Percentiles rank a stretch among this genome's conserved stretches.
Conservation (phyloP, 2,888 invertebrate species). For the Meandrusa payeni region DNA sequence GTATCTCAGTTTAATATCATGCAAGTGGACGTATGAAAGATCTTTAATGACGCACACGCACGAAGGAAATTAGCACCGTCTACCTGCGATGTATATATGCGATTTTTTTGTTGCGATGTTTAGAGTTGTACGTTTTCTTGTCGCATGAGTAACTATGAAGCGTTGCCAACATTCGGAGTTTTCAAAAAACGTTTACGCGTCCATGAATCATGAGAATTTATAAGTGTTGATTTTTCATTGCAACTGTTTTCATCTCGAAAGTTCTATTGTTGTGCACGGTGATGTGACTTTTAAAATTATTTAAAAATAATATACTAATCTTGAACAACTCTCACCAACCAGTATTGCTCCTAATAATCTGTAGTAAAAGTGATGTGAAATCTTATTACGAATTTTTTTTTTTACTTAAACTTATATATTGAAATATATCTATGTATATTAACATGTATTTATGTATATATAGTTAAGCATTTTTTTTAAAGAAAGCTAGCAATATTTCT, state of each 20-base stretch:
- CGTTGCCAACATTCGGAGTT: slow-evolving; percentile 17
- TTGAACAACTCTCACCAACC: too few species aligned
- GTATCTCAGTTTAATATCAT: slow-evolving; percentile 15
- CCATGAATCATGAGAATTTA: slow-evolving; percentile 16
- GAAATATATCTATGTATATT: too few species aligned
- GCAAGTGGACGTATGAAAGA: slow-evolving; percentile 10
- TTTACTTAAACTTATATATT: too few species aligned
- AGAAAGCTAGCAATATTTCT: too few species aligned
- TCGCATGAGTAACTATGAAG: slow-evolving; percentile 20
- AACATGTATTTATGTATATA: too few species aligned
- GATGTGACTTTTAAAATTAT: too few species aligned
- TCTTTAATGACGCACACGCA: slow-evolving; percentile 14
- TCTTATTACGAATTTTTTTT: too few species aligned
- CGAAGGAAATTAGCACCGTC: slow-evolving; percentile 8
- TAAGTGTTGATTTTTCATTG: background rate
- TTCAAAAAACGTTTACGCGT: slow-evolving; percentile 1
- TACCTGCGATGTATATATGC: slow-evolving; percentile 7
- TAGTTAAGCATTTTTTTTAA: too few species aligned
- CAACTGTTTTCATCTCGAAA: background rate
- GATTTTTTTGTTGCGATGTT: slow-evolving; percentile 13
- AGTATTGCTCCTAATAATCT: too few species aligned
- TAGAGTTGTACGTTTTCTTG: slow-evolving; percentile 15
- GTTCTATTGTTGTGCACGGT: background rate
- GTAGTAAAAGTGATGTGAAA: too few species aligned
- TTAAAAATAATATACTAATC: too few species aligned